Conservation (phyloP, 2,113 vertebrate species). For the Tetraodon nigroviridis region DNA sequence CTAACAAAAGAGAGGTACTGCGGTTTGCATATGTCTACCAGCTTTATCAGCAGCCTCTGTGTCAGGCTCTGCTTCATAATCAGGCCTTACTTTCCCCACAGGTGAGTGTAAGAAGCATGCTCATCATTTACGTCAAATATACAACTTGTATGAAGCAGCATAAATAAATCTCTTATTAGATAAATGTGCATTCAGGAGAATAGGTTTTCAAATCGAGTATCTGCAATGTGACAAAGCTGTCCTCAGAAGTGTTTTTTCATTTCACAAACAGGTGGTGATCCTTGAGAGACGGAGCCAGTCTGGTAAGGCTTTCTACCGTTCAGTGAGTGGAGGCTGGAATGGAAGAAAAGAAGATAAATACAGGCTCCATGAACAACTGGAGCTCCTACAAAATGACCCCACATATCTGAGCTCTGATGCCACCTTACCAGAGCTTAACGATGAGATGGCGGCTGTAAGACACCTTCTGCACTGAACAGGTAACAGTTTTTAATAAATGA, state of each 20-base stretch:
- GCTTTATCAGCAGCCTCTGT: constrained; percentile 82
- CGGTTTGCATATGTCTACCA: constrained; percentile 87
- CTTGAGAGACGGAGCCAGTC: constrained; percentile 83
- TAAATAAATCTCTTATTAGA: too few species aligned
- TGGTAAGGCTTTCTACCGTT: constrained; percentile 80
- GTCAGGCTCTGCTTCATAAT: constrained; percentile 74
- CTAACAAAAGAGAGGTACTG: constrained; percentile 85
- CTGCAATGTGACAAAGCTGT: too few species aligned
- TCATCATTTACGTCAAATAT: not conserved
- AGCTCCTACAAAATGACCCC: constrained; percentile 85
- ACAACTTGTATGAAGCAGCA: too few species aligned
- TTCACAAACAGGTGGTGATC: constrained; percentile 80
- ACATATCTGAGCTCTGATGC: constrained; percentile 80
- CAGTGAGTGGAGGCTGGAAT: constrained; percentile 82
- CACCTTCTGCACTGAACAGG: not conserved
- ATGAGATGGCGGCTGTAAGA: constrained; percentile 90
- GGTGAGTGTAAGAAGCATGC: constrained; percentile 46
- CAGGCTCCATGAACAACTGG: constrained; percentile 82
- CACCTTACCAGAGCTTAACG: constrained; percentile 82
- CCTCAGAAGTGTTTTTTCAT: constrained; percentile 1
- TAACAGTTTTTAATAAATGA: not conserved
- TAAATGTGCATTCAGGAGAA: constrained; percentile 1
- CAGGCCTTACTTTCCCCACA: constrained; percentile 64
- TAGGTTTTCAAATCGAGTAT: not conserved
- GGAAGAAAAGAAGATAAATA: constrained; percentile 85